Base-by-base conservation (phyloP, 1,140 invertebrate species). In the Aphelinus certus region DNA sequence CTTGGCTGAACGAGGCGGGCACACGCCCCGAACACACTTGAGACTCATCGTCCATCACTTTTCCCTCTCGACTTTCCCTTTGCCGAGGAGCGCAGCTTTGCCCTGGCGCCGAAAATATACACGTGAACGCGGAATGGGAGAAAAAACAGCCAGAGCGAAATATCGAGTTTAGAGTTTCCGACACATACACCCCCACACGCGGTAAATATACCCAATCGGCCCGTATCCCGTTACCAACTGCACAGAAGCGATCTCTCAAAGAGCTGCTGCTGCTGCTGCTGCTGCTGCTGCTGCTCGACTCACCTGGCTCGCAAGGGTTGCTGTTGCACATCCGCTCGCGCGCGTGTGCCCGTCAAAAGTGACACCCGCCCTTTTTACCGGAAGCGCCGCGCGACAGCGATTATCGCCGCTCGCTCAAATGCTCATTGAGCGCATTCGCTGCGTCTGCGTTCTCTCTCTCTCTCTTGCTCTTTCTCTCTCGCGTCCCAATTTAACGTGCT, bases 301-400 rank as follows among this genome's bases (percentile, higher is more conserved):
- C 60, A 63, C 69, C 60, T 71, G 69, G 58, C 69, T 42, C 56
- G 57, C 49, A 67, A 73, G 71, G 71, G 64, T 73, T 67, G 56
- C 43, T 10, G 56, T 47, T 43, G 43, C 61, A 63, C 61, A 63
- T 63, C 61, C 61, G 61, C 46, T 42, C 45, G 48, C 51, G 70
- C n/a, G n/a, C 62, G 53, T 47, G 65, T 68, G 58, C 58, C 58
- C 43, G 58, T 62, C 65, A 74, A 68, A 68, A 63, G 7, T 62
- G 72, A 68, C 65, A 74, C 65, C 45, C 49, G 9, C 42, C n/a
- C 51, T 53, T 57, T 57, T 46, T 56, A 4, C 6, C 68, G 60
- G 69, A 71, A 73, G 57, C 71, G n/a, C 2, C 7, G 45, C n/a
- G 5, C 51, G 26, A 26, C 26, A 26, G 26, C 26, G 70, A 71